Conservation (phyloP, 2,888 invertebrate genomes). For the Epinotia ramella region DNA sequence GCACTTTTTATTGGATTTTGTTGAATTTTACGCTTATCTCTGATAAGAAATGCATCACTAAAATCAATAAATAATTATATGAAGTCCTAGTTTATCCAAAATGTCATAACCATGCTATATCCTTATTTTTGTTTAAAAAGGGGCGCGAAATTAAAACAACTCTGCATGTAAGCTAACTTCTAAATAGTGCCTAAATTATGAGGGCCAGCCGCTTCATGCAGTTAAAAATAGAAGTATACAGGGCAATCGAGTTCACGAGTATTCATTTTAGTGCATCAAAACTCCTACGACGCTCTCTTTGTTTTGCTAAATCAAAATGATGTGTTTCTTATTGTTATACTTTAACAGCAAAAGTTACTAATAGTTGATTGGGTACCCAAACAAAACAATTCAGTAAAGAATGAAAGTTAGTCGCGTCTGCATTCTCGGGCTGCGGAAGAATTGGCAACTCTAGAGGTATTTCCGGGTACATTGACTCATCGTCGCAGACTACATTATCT, state of each 20-base stretch:
- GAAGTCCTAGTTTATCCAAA: background rate
- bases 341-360: background rate
- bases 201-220: constrained; percentile 14
- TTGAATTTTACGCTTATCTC: background rate
- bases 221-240: constrained; percentile 25
- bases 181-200: constrained; percentile 23
- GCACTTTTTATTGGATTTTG: constrained; percentile 32
- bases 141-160: constrained; percentile 34
- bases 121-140: background rate
- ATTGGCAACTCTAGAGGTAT: constrained; percentile 68
- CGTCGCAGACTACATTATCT: constrained; percentile 44
- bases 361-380: no score
- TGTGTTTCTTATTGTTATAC: background rate
- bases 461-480: constrained; percentile 72
- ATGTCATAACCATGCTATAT: background rate
- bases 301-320: background rate
- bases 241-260: constrained; percentile 23
- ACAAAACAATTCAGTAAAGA: background rate
- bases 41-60: background rate
- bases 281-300: no score
- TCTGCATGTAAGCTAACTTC: background rate
- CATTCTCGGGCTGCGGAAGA: constrained; percentile 36
- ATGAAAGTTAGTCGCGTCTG: constrained; percentile 36
- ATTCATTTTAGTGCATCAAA: constrained; percentile 8
- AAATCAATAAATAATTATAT: background rate